These are phyloP conservation scores for Macaria liturata DNA, from an alignment of 2,888 invertebrate species.

Conservation along the genomic window DNA sequence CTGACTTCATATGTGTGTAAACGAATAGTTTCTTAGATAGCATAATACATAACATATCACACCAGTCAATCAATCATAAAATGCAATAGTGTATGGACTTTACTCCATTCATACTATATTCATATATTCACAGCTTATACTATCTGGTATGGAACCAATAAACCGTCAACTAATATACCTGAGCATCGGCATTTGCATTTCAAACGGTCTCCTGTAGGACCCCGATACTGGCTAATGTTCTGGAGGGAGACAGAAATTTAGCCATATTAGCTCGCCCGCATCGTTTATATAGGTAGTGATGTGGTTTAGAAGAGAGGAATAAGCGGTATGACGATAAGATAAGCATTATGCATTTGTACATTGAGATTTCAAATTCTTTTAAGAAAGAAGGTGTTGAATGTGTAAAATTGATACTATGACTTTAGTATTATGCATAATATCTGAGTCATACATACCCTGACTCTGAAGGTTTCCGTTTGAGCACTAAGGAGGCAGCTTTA, in stretches of 20 bases:
- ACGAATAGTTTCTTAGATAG: too few species aligned
- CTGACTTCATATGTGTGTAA: too few species aligned
- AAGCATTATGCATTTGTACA: too few species aligned
- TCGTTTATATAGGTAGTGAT: conserved; percentile 43
- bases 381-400: too few species aligned
- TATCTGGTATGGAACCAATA: conserved; percentile 60
- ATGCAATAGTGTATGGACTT: too few species aligned
- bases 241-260: conserved; percentile 57
- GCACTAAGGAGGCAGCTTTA: conserved; percentile 42
- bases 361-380: too few species aligned
- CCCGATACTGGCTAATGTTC: conserved; percentile 50
- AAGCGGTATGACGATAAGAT: conserved; percentile 20
- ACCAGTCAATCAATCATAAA: too few species aligned
- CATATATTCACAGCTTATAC: conserved; percentile 36
- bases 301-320: conserved; percentile 23
- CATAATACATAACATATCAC: too few species aligned
- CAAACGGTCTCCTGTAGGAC: conserved; percentile 57
- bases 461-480: conserved; percentile 56
- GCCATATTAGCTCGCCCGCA: conserved; percentile 56
- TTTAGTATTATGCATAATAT: too few species aligned
- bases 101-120: not conserved
- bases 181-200: conserved; percentile 73
- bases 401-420: too few species aligned
- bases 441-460: conserved; percentile 39
- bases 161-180: conserved; percentile 69